phyloP scores from a whole-genome alignment of 2,888 invertebrate species.

The Philonicus albiceps region DNA sequence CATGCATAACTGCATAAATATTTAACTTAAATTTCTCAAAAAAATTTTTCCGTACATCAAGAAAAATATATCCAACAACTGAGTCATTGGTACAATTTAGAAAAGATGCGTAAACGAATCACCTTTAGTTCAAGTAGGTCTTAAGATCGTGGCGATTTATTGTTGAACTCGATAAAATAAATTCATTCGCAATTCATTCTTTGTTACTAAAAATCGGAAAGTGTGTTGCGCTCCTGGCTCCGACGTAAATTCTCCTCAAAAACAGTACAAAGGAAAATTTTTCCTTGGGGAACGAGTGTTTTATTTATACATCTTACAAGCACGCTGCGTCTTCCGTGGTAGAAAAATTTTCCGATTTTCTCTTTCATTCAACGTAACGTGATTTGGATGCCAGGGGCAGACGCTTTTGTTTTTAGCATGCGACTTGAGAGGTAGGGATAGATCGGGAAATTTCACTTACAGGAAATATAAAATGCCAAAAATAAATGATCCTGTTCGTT shows the following conservation, averaged over 20 bases:
- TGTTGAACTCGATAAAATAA: neutral
- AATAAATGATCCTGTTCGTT: conserved; percentile 7
- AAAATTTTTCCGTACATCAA: neutral
- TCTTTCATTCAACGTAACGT: conserved; percentile 12
- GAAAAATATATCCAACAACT: neutral
- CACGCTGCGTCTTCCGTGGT: conserved; percentile 10
- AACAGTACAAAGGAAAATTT: conserved; percentile 25
- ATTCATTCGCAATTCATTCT: neutral
- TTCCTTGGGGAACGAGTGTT: conserved; percentile 16
- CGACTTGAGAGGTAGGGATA: neutral
- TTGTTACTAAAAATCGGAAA: neutral
- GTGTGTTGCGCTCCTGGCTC: neutral
- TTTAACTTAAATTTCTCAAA: neutral
- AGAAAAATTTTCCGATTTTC: conserved; percentile 8
- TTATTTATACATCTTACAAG: conserved; percentile 28
- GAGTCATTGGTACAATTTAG: neutral
- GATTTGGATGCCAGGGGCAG: neutral
- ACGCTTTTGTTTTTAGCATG: neutral
- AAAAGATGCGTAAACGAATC: neutral
- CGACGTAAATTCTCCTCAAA: neutral
- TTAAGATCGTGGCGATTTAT: neutral
- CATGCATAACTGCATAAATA: neutral
- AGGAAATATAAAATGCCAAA: conserved; percentile 14
- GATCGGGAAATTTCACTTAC: conserved; percentile 8
- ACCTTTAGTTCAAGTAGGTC: neutral